Evolutionary conservation across 2,888 invertebrate species (phyloP).

Genomic region (Sesia apiformis): DNA sequence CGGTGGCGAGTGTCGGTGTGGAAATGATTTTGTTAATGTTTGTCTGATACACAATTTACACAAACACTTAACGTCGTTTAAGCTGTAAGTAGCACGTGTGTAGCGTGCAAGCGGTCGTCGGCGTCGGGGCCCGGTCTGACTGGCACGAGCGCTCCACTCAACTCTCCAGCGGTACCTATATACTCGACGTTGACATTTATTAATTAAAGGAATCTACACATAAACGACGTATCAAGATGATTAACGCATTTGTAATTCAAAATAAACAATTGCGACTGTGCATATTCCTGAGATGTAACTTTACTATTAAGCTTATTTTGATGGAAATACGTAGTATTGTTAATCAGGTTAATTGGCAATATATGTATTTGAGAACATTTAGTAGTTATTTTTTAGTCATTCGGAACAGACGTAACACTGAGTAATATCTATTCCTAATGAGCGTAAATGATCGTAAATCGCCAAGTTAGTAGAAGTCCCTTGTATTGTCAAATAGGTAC

Average conservation of each 20-base stretch:
- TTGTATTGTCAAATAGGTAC: too few species aligned
- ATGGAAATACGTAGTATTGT: too few species aligned
- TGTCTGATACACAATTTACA: conserved; percentile 36
- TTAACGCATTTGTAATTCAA: not conserved
- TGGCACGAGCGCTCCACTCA: not conserved
- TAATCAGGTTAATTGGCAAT: too few species aligned
- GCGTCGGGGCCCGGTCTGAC: not conserved
- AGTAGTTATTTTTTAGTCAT: too few species aligned
- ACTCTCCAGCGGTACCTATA: not conserved
- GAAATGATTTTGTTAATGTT: not conserved
- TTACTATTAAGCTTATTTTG: too few species aligned
- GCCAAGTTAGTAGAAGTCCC: too few species aligned
- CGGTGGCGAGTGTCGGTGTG: not conserved
- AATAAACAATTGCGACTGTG: not conserved
- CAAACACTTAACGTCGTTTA: conserved; percentile 21
- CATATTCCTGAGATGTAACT: too few species aligned
- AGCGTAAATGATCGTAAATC: too few species aligned
- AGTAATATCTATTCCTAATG: too few species aligned
- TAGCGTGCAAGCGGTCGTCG: not conserved
- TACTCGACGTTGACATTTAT: not conserved
- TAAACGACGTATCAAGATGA: not conserved
- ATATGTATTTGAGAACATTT: too few species aligned
- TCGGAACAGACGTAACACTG: too few species aligned
- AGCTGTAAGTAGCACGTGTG: not conserved
- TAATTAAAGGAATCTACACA: not conserved